Conservation (phyloP, 2,888 invertebrate species). For the Byasa hedistus region DNA sequence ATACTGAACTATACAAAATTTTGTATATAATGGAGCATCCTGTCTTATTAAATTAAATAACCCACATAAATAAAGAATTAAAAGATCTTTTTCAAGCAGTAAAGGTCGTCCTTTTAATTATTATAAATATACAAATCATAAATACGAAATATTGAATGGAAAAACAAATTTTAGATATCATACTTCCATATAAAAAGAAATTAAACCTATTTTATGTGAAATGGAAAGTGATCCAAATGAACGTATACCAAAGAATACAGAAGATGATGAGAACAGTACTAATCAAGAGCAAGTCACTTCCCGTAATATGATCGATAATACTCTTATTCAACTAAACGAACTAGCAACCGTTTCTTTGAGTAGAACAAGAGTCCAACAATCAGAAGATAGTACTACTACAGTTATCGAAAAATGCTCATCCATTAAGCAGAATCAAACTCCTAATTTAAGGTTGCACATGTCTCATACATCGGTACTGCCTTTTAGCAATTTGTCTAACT, state of each 20-base stretch:
- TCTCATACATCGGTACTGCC: conserved; percentile 12
- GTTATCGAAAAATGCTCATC: background rate
- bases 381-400: conserved; percentile 7
- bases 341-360: background rate
- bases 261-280: conserved; percentile 3
- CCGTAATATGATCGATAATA: background rate
- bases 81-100: background rate
- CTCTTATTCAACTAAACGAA: background rate
- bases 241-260: background rate
- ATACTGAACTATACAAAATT: background rate
- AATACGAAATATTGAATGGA: background rate
- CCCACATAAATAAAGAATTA: background rate
- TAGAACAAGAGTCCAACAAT: background rate
- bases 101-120: background rate
- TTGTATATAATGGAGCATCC: background rate
- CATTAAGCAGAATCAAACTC: background rate
- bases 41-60: background rate
- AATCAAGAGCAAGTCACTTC: conserved; percentile 3
- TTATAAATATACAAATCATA: background rate
- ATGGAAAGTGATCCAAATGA: conserved; percentile 12
- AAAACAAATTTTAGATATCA: background rate
- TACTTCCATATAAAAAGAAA: background rate
- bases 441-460: background rate
- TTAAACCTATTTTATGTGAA: background rate
- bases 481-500: conserved; percentile 2